Percentiles rank a stretch among this genome's conserved stretches.
These are phyloP conservation scores for Gopherus flavomarginatus DNA, from an alignment of 2,113 vertebrate species.

Conservation along the genomic window DNA sequence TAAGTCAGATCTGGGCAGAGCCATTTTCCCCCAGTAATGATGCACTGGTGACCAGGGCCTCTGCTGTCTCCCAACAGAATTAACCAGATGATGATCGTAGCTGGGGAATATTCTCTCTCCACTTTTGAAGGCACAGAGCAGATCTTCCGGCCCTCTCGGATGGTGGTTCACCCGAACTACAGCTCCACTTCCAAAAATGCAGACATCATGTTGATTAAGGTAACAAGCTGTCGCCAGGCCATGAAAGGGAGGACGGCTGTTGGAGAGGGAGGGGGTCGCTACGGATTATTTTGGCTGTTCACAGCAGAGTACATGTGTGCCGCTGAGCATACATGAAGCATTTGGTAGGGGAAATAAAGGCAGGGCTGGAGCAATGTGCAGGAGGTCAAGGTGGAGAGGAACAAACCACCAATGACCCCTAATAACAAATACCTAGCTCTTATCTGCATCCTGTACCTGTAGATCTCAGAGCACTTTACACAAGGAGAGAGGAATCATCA, in stretches of 20 bases:
- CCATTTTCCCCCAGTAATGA: background rate
- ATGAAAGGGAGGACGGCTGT: background rate
- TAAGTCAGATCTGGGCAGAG: too few relatives aligned
- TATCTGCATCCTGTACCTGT: background rate
- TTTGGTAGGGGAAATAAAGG: background rate
- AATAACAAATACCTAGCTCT: background rate
- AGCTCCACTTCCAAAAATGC: conserved; percentile 73
- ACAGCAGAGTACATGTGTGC: background rate
- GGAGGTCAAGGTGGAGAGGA: background rate
- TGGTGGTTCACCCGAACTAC: conserved; percentile 82
- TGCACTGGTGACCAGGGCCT: background rate
- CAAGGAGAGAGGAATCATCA: background rate
- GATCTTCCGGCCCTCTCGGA: conserved; percentile 70
- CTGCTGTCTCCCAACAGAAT: conserved; percentile 49
- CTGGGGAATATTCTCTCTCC: conserved; percentile 81
- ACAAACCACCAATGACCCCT: background rate
- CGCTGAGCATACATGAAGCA: background rate
- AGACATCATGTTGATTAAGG: conserved; percentile 89
- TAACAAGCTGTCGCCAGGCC: conserved; percentile 12
- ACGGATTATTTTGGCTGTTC: background rate
- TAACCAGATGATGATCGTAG: conserved; percentile 77
- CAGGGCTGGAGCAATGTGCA: background rate
- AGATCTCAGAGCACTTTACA: background rate
- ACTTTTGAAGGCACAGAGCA: conserved; percentile 85
- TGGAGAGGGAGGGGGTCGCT: background rate